These are phyloP conservation scores for Flabesymbios commensalis DNA, from an alignment of 2,888 invertebrate species.

Conservation along the genomic window DNA sequence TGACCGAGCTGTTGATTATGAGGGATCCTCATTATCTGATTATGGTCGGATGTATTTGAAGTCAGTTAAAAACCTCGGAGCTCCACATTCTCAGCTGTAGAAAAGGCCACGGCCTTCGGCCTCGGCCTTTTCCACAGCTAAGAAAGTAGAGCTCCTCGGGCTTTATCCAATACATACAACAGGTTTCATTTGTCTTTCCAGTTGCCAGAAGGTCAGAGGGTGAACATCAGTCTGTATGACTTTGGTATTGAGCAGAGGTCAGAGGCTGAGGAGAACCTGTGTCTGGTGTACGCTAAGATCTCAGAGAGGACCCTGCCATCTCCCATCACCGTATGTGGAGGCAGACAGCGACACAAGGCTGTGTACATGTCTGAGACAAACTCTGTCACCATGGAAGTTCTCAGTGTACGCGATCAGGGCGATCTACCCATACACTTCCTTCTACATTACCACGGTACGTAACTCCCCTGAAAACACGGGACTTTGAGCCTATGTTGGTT, in stretches of 20 bases:
- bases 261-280: slow-evolving; percentile 13
- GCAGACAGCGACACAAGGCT: slow-evolving; percentile 13
- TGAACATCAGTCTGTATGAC: slow-evolving; percentile 34
- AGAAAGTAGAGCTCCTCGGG: too few species aligned
- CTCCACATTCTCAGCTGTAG: too few species aligned
- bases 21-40: too few species aligned
- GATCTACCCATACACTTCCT: slow-evolving; percentile 19
- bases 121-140: too few species aligned
- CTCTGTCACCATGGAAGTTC: slow-evolving; percentile 13
- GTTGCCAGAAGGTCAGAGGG: slow-evolving; percentile 23
- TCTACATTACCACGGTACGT: slow-evolving; percentile 28
- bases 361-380: slow-evolving; percentile 26
- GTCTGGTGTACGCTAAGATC: slow-evolving; percentile 21
- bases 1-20: too few species aligned
- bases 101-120: too few species aligned
- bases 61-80: too few species aligned
- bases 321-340: slow-evolving; percentile 23
- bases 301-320: slow-evolving; percentile 15
- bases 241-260: slow-evolving; percentile 25
- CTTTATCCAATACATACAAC: too few species aligned
- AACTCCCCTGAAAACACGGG: too few species aligned
- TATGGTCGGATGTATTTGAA: too few species aligned
- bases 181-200: too few species aligned
- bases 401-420: slow-evolving; percentile 7
- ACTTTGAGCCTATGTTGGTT: too few species aligned